Percentiles rank a stretch among this genome's conserved stretches.
phyloP scores from a whole-genome alignment of 2,797 vertebrate genomes.

The Echiichthys vipera region DNA sequence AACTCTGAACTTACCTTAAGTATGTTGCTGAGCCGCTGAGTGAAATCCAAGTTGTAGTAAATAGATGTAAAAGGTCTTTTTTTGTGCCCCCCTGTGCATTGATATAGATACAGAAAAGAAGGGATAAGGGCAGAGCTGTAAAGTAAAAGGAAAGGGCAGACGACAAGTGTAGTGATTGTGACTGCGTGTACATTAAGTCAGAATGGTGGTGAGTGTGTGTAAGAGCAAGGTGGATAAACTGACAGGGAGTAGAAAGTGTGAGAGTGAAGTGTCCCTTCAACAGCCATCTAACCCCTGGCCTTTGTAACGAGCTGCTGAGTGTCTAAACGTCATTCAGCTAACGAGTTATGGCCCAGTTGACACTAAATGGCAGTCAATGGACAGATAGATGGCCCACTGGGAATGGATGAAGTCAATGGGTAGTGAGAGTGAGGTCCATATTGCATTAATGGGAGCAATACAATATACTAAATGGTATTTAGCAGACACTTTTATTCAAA shows the following conservation, averaged over 20 bases:
- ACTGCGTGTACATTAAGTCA: neutral
- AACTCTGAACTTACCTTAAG: neutral
- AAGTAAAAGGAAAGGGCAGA: slow-evolving; percentile 14
- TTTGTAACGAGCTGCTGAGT: slow-evolving; percentile 72
- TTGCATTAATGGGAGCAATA: slow-evolving; percentile 77
- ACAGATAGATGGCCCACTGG: slow-evolving; percentile 76
- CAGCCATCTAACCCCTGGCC: slow-evolving; percentile 73
- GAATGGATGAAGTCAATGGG: slow-evolving; percentile 74
- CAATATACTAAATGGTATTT: slow-evolving; percentile 82
- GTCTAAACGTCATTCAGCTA: slow-evolving; percentile 74
- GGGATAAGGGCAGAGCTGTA: neutral
- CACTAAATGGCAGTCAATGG: slow-evolving; percentile 80
- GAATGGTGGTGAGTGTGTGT: neutral
- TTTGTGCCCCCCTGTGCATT: too few relatives aligned
- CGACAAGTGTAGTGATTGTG: slow-evolving; percentile 19
- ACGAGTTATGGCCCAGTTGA: slow-evolving; percentile 75
- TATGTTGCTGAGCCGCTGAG: neutral
- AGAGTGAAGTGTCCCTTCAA: slow-evolving; percentile 63
- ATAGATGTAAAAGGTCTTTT: too few relatives aligned
- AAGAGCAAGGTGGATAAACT: slow-evolving; percentile 19
- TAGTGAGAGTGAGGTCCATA: slow-evolving; percentile 67
- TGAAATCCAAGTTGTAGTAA: too few relatives aligned
- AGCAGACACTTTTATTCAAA: slow-evolving; percentile 79
- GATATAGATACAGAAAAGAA: neutral
- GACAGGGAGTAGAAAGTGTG: slow-evolving; percentile 6